A percentile compares a stretch with the other conserved stretches of the same genome.
Evolutionary conservation across 2,888 invertebrate genomes (phyloP).

Genomic region (Tenthredo notha): DNA sequence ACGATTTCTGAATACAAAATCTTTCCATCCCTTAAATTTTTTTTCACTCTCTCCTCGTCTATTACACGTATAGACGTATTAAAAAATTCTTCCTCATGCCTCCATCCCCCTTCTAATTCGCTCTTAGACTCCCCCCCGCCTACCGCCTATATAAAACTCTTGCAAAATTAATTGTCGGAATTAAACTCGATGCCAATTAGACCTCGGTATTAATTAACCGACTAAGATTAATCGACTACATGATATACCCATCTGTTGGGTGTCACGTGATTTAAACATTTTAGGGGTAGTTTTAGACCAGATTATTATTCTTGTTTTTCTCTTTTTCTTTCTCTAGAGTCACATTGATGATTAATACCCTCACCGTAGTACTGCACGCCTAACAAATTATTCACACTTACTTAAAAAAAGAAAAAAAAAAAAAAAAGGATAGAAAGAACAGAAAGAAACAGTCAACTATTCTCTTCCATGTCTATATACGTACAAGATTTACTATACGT

Average conservation of each 20-base stretch:
- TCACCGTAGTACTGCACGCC: background rate
- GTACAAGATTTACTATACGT: background rate
- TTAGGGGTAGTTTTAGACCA: background rate
- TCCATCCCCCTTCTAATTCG: background rate
- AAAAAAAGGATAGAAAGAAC: background rate
- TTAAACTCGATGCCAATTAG: slow-evolving; percentile 63
- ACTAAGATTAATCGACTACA: slow-evolving; percentile 55
- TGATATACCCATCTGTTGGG: slow-evolving; percentile 48
- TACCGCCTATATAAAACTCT: slow-evolving; percentile 25
- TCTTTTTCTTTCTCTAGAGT: background rate
- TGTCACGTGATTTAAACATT: slow-evolving; percentile 6
- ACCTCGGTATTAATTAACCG: slow-evolving; percentile 57
- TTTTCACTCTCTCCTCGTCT: background rate
- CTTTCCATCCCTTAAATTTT: slow-evolving; percentile 54
- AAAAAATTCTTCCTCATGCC: background rate
- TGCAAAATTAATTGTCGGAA: slow-evolving; percentile 62
- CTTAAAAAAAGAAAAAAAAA: background rate
- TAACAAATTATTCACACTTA: slow-evolving; percentile 6
- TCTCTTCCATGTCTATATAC: background rate
- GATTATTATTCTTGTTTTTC: background rate
- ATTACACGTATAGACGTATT: background rate
- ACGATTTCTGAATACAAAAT: slow-evolving; percentile 69
- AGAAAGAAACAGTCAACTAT: background rate
- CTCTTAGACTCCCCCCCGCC: background rate
- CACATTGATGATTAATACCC: background rate